phyloP scores from a whole-genome alignment of 2,888 invertebrate species.

The Lasioglossum malachurum region DNA sequence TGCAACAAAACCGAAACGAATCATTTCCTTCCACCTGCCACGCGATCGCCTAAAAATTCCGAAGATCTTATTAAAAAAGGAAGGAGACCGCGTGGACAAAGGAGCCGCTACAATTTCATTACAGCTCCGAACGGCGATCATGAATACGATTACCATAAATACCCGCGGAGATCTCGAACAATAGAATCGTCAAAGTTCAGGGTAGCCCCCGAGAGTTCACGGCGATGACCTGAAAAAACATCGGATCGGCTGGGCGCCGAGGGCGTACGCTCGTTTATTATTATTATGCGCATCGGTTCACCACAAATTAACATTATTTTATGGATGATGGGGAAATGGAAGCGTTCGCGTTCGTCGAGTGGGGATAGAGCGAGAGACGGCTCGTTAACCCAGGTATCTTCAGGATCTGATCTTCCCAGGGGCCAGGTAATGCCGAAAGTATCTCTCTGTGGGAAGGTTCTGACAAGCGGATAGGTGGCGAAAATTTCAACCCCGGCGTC shows the following conservation, averaged over 20 bases:
- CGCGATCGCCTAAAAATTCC: not conserved
- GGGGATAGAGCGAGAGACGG: conserved; percentile 35
- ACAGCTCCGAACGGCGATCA: not conserved
- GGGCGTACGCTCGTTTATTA: conserved; percentile 43
- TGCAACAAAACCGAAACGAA: not conserved
- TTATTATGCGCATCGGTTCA: conserved; percentile 38
- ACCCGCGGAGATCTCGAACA: conserved; percentile 2
- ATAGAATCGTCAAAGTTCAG: conserved; percentile 24
- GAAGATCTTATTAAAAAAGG: not conserved
- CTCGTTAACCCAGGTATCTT: conserved; percentile 74
- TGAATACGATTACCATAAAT: conserved; percentile 15
- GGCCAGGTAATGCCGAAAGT: conserved; percentile 71
- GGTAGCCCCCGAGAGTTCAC: conserved; percentile 6
- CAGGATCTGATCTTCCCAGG: conserved; percentile 76
- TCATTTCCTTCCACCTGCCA: not conserved
- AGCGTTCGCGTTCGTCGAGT: conserved; percentile 42
- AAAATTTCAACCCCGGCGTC: conserved; percentile 81
- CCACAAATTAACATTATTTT: conserved; percentile 65
- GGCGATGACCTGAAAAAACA: not conserved
- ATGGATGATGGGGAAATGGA: conserved; percentile 51
- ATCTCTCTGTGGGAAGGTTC: conserved; percentile 64
- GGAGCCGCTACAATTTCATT: conserved; percentile 9
- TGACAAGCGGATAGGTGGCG: conserved; percentile 77
- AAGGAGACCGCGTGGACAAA: not conserved
- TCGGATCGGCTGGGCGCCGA: conserved; percentile 9